Evolutionary conservation across 2,888 invertebrate genomes (phyloP).

Genomic region (Epistrophe grossulariae): DNA sequence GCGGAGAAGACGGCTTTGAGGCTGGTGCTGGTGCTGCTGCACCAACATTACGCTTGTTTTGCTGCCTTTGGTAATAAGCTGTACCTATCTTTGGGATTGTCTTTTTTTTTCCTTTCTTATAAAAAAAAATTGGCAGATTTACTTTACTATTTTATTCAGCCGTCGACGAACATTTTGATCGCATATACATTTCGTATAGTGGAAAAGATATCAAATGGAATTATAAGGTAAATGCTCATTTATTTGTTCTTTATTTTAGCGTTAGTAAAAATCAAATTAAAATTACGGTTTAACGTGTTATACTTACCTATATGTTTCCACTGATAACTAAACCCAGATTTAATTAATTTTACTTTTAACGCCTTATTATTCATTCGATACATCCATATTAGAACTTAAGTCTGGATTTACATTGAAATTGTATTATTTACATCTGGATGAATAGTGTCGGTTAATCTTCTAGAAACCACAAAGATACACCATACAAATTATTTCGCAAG

Average conservation of each 20-base stretch:
- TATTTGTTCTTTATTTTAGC: constrained; percentile 4
- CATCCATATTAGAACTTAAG: no score
- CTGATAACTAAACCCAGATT: no score
- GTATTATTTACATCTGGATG: no score
- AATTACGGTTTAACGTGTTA: no score
- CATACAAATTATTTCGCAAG: no score
- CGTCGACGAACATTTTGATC: constrained; percentile 50
- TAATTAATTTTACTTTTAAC: no score
- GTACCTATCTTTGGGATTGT: background rate
- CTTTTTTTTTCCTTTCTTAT: constrained; percentile 21
- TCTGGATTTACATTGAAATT: no score
- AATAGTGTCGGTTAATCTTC: no score
- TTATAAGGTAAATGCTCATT: constrained; percentile 37
- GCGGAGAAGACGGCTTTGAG: constrained; percentile 20
- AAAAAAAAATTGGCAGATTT: constrained; percentile 33
- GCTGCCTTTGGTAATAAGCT: constrained; percentile 49
- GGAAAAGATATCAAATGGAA: constrained; percentile 40
- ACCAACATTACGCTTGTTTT: constrained; percentile 36
- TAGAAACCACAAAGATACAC: no score
- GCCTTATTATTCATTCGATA: no score
- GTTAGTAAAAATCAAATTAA: no score
- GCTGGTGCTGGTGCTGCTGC: constrained; percentile 32
- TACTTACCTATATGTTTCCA: no score
- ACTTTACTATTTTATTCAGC: constrained; percentile 62
- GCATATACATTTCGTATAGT: constrained; percentile 30